Conservation (phyloP, 2,113 vertebrate genomes). For the Stictonetta naevosa region DNA sequence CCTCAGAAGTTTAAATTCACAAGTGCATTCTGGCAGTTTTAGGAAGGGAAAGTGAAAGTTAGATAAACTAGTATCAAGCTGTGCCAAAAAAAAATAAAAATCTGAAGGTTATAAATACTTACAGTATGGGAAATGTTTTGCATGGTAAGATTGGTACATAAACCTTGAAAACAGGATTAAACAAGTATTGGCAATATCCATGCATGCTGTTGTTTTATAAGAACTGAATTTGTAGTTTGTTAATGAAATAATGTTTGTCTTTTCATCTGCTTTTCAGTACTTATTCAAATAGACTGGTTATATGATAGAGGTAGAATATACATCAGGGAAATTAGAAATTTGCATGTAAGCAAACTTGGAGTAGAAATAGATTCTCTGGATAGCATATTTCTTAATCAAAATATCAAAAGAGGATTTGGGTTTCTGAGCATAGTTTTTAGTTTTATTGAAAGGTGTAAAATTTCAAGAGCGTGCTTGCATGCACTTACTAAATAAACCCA, state of each 20-base stretch:
- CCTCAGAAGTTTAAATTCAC: not conserved
- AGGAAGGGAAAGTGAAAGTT: not conserved
- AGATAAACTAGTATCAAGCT: not conserved
- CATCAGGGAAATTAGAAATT: not conserved
- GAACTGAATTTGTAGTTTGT: not conserved
- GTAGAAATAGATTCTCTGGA: not conserved
- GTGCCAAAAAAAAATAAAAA: not conserved
- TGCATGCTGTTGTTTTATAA: not conserved
- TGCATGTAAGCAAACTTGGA: not conserved
- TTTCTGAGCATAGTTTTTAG: not conserved
- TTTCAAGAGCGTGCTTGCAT: not conserved
- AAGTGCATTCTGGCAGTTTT: not conserved
- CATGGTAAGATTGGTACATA: not conserved
- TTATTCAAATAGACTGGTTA: not conserved
- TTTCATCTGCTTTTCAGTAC: not conserved
- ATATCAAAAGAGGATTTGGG: not conserved
- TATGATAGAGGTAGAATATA: not conserved
- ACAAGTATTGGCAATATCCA: not conserved
- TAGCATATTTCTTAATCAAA: not conserved
- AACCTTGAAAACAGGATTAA: not conserved
- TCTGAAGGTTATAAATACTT: not conserved
- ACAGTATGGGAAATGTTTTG: not conserved
- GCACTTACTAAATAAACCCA: not conserved
- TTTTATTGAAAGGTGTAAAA: not conserved
- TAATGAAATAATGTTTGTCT: not conserved